Base-by-base conservation (phyloP, 2,797 vertebrate genomes). In the Fistularia tabacaria region DNA sequence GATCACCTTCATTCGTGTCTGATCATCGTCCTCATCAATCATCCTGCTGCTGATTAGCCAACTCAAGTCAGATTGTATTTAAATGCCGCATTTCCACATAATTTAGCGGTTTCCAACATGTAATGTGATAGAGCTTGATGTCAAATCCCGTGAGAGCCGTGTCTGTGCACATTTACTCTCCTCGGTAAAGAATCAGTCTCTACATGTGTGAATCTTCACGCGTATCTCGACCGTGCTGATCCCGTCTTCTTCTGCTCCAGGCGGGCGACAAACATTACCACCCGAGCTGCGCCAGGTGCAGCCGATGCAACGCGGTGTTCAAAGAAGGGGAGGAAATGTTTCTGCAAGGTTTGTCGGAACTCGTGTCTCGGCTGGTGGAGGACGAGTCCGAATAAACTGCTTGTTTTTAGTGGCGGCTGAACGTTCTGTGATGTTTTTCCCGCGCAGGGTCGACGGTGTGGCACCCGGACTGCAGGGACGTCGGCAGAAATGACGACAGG, bases 291-390 rank as follows among this genome's bases (percentile, higher is more conserved):
- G 97, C 97, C 73, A 92, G 93, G 92, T 99, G 97, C 92, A 94
- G 93, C 91, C 92, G 92, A 62, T 99, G 97, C 86, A 89, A 93
- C 74, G 92, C 93, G 71, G 93, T 93, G 90, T 98, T 99, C 87
- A 94, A 87, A 47, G 97, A 99, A 90, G 97, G 96, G 85, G 94
- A 99, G 79, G 95, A 99, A 88, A 98, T 99, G 97, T 99, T 92
- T 85, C 90, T 99, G 69, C 95, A 97, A 93, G 97, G 97, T 98
- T 76, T 90, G 90, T 42, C 7, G 0, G 43, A 7, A 7, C 11
- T 2, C 10, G 7, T 1, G 6, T 9, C 14, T 14, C 9, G 1
- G 4, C 1, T 7, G 10, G 8, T n/a, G 4, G 49, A 3, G 6
- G 4, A 37, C 10, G 7, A 9, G 7, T 39, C 6, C 3, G 13